Evolutionary conservation across 1,140 invertebrate species (phyloP).

Genomic region (Drosophila lacteicornis): DNA sequence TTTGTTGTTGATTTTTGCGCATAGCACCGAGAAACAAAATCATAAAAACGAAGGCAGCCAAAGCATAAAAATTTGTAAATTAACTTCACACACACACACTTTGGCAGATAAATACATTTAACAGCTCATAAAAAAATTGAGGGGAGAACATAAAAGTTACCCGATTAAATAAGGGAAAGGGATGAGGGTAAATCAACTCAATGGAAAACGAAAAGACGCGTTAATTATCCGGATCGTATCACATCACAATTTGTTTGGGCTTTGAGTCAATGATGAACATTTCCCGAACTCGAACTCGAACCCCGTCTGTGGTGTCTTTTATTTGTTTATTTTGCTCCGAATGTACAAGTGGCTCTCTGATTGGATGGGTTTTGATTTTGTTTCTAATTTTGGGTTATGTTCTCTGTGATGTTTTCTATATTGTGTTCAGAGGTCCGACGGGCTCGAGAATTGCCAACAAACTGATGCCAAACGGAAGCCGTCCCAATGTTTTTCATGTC

Average conservation of each 20-base stretch:
- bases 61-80: constrained; percentile 59
- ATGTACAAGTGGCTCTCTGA: constrained; percentile 18
- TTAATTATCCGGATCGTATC: constrained; percentile 62
- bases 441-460: constrained; percentile 81
- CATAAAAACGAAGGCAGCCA: constrained; percentile 56
- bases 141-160: constrained; percentile 42
- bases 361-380: background rate
- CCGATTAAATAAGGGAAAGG: constrained; percentile 44
- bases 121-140: constrained; percentile 64
- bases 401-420: constrained; percentile 5
- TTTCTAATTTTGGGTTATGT: constrained; percentile 2
- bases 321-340: constrained; percentile 5
- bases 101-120: constrained; percentile 45
- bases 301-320: constrained; percentile 9
- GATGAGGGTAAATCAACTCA: constrained; percentile 34
- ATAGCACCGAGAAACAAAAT: constrained; percentile 42
- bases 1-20: constrained; percentile 40
- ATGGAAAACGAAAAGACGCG: constrained; percentile 68
- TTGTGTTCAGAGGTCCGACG: constrained; percentile 48
- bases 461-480: constrained; percentile 79
- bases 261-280: constrained; percentile 26
- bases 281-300: constrained; percentile 6
- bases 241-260: constrained; percentile 61
- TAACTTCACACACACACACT: constrained; percentile 29
- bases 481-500: constrained; percentile 78